Percentiles rank a stretch among this genome's conserved stretches.
Conservation (phyloP, 2,888 invertebrate species). For the Pasiphila rectangulata region DNA sequence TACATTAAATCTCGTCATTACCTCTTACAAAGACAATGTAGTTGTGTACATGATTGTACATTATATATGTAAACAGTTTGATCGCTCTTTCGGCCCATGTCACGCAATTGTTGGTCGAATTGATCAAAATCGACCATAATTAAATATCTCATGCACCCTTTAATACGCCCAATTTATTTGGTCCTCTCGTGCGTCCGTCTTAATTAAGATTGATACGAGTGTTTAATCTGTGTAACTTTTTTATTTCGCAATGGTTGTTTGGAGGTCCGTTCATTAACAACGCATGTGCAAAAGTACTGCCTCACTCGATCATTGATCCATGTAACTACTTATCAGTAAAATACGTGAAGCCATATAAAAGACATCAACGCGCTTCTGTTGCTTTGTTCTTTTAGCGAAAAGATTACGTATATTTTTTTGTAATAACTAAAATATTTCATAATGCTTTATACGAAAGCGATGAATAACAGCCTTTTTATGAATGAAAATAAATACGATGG, state of each 20-base stretch:
- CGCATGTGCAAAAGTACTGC: conserved; percentile 42
- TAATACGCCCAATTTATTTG: conserved; percentile 73
- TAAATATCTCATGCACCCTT: conserved; percentile 74
- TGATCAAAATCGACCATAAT: conserved; percentile 73
- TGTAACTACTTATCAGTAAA: conserved; percentile 32
- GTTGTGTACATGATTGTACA: conserved; percentile 41
- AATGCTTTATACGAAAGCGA: conserved; percentile 7
- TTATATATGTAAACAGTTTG: conserved; percentile 40
- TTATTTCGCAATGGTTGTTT: conserved; percentile 19
- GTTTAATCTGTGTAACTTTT: conserved; percentile 49
- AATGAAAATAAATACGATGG: conserved; percentile 15
- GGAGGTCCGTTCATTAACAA: conserved; percentile 32
- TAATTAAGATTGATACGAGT: conserved; percentile 76
- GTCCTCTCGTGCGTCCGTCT: conserved; percentile 56
- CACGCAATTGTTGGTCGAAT: conserved; percentile 64
- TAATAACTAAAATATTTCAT: conserved; percentile 4
- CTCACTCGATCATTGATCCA: conserved; percentile 34
- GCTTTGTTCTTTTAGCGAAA: conserved; percentile 16
- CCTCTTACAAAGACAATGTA: conserved; percentile 7
- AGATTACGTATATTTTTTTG: conserved; percentile 3
- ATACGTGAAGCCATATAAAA: conserved; percentile 56
- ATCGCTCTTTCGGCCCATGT: conserved; percentile 59
- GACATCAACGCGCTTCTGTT: conserved; percentile 61
- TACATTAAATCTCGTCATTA: too few species aligned
- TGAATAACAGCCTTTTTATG: too few species aligned